Evolutionary conservation across 2,113 vertebrate genomes (phyloP).

Genomic region (Gracilinanus agilis): DNA sequence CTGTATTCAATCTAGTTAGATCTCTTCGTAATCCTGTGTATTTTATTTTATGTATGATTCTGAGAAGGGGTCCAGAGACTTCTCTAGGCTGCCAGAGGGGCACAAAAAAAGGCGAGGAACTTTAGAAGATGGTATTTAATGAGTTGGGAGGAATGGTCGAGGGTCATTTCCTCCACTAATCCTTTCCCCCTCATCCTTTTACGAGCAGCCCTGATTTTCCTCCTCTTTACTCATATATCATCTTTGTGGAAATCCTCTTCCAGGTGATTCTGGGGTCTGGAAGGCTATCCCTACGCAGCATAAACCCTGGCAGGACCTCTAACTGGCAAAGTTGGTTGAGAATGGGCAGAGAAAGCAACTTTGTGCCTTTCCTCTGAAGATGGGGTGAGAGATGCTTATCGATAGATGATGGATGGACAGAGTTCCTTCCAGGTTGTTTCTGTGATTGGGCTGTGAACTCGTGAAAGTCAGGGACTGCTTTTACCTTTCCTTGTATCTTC

Average conservation of each 20-base stretch:
- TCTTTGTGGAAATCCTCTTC: background rate
- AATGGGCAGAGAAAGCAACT: background rate
- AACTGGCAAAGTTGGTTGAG: background rate
- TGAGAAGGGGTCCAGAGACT: background rate
- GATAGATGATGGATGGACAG: background rate
- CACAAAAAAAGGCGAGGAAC: background rate
- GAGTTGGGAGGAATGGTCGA: constrained; percentile 13
- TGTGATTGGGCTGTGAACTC: background rate
- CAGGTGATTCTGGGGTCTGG: too few species aligned
- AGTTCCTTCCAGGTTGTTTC: background rate
- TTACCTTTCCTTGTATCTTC: background rate
- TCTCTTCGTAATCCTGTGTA: background rate
- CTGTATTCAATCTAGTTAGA: background rate
- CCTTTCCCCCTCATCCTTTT: background rate
- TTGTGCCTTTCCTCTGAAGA: background rate
- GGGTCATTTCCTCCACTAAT: background rate
- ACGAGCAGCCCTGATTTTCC: background rate
- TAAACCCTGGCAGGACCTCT: background rate
- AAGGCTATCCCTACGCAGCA: too few species aligned
- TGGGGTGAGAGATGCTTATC: background rate
- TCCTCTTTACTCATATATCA: background rate
- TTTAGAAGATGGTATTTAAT: constrained; percentile 44
- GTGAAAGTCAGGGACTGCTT: background rate
- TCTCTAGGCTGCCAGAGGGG: background rate
- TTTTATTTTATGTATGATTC: background rate